phyloP scores from a whole-genome alignment of 2,797 vertebrate species.

The Merluccius polli region DNA sequence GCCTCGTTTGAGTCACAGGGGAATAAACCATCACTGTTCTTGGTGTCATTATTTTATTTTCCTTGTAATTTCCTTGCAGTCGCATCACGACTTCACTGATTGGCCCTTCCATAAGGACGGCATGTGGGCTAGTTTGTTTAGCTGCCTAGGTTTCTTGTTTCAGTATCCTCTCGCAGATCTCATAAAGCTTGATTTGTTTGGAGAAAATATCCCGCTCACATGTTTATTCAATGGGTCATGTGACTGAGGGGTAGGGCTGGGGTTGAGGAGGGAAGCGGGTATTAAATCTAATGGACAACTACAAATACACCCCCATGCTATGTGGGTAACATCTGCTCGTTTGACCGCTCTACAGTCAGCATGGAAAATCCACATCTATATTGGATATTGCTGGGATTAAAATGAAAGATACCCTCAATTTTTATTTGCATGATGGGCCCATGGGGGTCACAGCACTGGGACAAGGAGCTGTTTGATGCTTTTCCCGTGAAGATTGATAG shows the following conservation, averaged over 20 bases:
- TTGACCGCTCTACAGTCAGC: not conserved
- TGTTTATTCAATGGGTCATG: slow-evolving; percentile 21
- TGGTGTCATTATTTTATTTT: slow-evolving; percentile 39
- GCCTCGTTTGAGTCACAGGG: slow-evolving; percentile 18
- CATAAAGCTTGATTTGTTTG: slow-evolving; percentile 42
- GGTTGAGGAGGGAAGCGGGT: not conserved
- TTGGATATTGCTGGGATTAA: slow-evolving; percentile 1
- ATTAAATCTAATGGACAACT: not conserved
- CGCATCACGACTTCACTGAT: slow-evolving; percentile 24
- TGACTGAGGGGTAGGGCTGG: not conserved
- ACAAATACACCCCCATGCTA: not conserved
- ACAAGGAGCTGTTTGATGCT: not conserved
- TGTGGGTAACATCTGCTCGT: not conserved
- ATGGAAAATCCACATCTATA: not conserved
- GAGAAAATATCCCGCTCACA: slow-evolving; percentile 20
- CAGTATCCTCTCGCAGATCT: slow-evolving; percentile 30
- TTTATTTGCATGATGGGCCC: not conserved
- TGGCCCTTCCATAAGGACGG: slow-evolving; percentile 25
- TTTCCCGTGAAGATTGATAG: not conserved
- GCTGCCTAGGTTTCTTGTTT: slow-evolving; percentile 22
- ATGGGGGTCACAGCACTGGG: not conserved
- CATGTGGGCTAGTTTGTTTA: slow-evolving; percentile 10
- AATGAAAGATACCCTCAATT: not conserved
- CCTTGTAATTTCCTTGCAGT: slow-evolving; percentile 16
- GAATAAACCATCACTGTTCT: slow-evolving; percentile 9